Conservation (phyloP, 1,140 invertebrate genomes). For the Pseudomyrmex concolor region DNA sequence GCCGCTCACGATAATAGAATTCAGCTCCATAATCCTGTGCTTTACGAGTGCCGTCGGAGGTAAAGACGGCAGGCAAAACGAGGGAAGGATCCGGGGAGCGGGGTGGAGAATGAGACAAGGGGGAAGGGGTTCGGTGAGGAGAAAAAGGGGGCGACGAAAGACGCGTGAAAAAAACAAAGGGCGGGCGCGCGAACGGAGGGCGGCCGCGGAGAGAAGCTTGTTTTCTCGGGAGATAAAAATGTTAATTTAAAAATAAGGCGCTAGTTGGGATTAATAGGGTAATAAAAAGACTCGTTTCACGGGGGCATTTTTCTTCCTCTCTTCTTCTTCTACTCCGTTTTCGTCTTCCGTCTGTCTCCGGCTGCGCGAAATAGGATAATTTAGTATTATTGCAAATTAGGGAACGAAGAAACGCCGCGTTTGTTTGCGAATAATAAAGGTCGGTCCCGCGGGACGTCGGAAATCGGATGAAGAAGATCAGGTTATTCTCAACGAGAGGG, state of each 20-base stretch:
- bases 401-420: conserved; percentile 62
- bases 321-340: conserved; percentile 63
- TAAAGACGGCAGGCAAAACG: conserved; percentile 71
- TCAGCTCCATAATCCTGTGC: conserved; percentile 81
- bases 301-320: conserved; percentile 74
- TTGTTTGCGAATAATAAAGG: conserved; percentile 77
- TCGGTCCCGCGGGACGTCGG: conserved; percentile 61
- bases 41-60: conserved; percentile 78
- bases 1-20: conserved; percentile 80
- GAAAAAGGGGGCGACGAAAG: conserved; percentile 25
- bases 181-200: conserved; percentile 29
- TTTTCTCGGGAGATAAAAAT: conserved; percentile 82
- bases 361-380: conserved; percentile 77
- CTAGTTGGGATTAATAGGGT: conserved; percentile 83
- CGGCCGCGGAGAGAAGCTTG: conserved; percentile 73
- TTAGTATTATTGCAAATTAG: conserved; percentile 79
- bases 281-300: conserved; percentile 80
- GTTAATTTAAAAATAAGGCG: conserved; percentile 84
- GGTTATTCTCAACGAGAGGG: conserved; percentile 11
- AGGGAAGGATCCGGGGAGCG: conserved; percentile 16
- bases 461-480: conserved; percentile 64
- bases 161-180: conserved; percentile 53
- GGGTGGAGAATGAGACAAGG: no score
- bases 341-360: conserved; percentile 66
- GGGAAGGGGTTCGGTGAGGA: conserved; percentile 13